phyloP scores from a whole-genome alignment of 2,888 invertebrate species.

The Dasysyrphus albostriatus region DNA sequence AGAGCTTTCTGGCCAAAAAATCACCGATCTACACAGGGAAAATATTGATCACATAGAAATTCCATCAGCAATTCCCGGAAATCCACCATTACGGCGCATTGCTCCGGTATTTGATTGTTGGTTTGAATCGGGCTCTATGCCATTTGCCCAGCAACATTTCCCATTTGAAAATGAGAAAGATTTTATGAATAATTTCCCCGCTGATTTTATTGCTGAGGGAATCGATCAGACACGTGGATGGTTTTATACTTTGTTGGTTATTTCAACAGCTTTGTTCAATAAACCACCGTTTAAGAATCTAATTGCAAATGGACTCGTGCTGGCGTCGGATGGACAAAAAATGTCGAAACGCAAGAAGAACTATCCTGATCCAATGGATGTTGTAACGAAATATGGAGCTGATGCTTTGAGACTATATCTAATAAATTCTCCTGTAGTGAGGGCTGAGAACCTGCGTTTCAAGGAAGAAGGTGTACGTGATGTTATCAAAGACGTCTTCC shows the following conservation, averaged over 20 bases:
- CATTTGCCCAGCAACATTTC: constrained; percentile 98
- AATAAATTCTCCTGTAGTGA: constrained; percentile 98
- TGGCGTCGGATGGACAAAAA: constrained; percentile 99
- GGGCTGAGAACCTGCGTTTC: constrained; percentile 97
- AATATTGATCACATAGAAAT: constrained; percentile 96
- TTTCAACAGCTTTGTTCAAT: constrained; percentile 97
- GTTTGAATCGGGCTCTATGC: constrained; percentile 99
- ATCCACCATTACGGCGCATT: constrained; percentile 93
- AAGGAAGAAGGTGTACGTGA: constrained; percentile 99
- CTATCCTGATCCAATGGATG: constrained; percentile 97
- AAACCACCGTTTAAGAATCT: constrained; percentile 99
- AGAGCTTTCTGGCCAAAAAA: constrained; percentile 90
- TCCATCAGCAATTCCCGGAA: constrained; percentile 93
- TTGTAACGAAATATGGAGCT: constrained; percentile 96
- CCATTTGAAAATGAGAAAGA: constrained; percentile 96
- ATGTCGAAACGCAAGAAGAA: constrained; percentile 99
- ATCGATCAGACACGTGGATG: constrained; percentile 99
- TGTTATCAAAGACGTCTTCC: constrained; percentile 97
- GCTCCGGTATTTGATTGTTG: constrained; percentile 99
- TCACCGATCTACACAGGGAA: constrained; percentile 97
- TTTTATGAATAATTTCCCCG: constrained; percentile 96
- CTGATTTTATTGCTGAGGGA: constrained; percentile 99
- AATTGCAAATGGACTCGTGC: constrained; percentile 96
- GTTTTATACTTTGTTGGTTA: constrained; percentile 99
- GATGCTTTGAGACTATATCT: constrained; percentile 98